phyloP scores from a whole-genome alignment of 2,797 vertebrate genomes.

The Tachyglossus aculeatus region DNA sequence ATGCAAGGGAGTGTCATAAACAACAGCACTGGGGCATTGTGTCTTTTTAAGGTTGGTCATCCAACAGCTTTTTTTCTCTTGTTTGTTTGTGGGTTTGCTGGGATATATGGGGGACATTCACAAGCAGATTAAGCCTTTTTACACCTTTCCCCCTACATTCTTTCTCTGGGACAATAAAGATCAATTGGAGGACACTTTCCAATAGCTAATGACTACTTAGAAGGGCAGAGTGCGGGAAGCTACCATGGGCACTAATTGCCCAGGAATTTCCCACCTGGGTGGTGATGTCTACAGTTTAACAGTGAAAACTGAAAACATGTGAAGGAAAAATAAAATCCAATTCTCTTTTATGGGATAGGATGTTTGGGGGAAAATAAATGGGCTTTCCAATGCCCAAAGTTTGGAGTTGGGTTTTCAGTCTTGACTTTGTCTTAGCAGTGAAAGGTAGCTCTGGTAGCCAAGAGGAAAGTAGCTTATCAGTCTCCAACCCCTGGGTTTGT shows the following conservation, averaged over 20 bases:
- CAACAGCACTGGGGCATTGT: too few species aligned
- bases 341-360: background rate
- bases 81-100: too few species aligned
- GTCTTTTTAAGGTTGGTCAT: too few species aligned
- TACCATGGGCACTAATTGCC: background rate
- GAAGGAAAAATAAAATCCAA: background rate
- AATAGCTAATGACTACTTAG: background rate
- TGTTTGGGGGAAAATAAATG: background rate
- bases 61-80: too few species aligned
- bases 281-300: background rate
- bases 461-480: background rate
- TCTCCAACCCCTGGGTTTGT: background rate
- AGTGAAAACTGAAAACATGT: background rate
- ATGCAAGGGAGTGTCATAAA: too few species aligned
- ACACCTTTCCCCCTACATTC: background rate
- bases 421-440: slow-evolving; percentile 13
- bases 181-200: background rate
- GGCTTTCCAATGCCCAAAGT: background rate
- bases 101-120: too few species aligned
- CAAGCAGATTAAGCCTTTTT: too few species aligned
- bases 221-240: background rate
- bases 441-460: background rate
- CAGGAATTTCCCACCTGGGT: background rate
- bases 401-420: background rate
- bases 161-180: background rate